phyloP scores from a whole-genome alignment of 2,888 invertebrate species.

The Galerucella pusilla region DNA sequence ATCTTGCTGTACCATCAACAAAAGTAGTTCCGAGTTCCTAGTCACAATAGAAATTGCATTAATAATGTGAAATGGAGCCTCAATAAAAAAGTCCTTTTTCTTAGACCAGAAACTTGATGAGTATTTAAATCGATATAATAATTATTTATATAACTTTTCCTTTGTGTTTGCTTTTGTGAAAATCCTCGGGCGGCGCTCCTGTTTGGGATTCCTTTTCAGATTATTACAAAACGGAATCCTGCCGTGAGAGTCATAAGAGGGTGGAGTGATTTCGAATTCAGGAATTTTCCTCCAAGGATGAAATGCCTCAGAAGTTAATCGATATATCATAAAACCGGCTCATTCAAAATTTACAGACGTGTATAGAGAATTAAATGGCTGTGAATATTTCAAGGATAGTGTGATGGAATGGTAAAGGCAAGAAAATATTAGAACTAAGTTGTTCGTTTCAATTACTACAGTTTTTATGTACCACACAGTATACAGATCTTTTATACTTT shows the following conservation, averaged over 20 bases:
- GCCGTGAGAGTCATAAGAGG: conserved; percentile 14
- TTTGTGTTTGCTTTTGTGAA: not conserved
- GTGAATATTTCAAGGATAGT: not conserved
- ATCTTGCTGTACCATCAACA: too few species aligned
- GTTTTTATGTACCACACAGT: too few species aligned
- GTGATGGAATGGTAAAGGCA: not conserved
- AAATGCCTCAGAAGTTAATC: conserved; percentile 12
- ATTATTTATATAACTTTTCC: not conserved
- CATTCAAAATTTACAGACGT: conserved; percentile 7
- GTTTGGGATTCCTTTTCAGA: conserved; percentile 43
- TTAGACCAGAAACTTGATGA: too few species aligned
- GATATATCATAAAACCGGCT: conserved; percentile 15
- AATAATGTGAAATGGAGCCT: too few species aligned
- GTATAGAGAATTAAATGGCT: not conserved
- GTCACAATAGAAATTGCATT: too few species aligned
- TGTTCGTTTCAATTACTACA: too few species aligned
- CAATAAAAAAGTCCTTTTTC: too few species aligned
- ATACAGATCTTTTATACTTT: too few species aligned
- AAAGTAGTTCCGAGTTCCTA: too few species aligned
- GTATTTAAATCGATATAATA: too few species aligned
- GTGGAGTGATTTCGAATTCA: conserved; percentile 26
- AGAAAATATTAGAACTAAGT: too few species aligned
- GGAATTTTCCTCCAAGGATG: conserved; percentile 25
- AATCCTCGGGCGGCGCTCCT: not conserved
- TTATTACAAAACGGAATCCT: conserved; percentile 42